These are phyloP conservation scores for Sciurus vulgaris DNA, from an alignment of 2,797 vertebrate species.

Conservation along the genomic window DNA sequence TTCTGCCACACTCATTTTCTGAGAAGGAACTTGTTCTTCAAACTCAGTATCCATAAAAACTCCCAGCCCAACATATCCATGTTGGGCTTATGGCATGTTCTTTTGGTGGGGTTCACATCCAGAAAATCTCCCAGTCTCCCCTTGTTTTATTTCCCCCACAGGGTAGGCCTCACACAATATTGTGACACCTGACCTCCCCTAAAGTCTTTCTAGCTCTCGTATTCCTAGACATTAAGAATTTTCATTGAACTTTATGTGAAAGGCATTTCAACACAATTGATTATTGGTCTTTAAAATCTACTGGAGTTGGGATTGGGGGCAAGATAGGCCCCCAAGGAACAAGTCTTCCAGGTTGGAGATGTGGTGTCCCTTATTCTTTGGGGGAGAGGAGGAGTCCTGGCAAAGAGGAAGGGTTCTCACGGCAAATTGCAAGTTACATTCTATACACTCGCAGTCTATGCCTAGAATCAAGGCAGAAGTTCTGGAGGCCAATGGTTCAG, in stretches of 20 bases:
- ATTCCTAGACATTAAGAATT: constrained; percentile 10
- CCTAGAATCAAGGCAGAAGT: not conserved
- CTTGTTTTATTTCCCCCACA: not conserved
- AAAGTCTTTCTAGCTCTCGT: not conserved
- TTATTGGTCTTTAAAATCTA: not conserved
- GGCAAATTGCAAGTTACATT: not conserved
- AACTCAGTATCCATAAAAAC: not conserved
- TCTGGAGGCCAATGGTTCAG: not conserved
- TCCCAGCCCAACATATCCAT: not conserved
- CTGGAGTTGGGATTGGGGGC: not conserved
- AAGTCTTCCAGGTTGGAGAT: not conserved
- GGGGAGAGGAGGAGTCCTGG: not conserved
- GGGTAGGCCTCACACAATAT: constrained; percentile 11
- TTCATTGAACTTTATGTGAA: not conserved
- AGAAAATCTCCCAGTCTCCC: not conserved
- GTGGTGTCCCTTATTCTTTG: not conserved
- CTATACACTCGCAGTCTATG: not conserved
- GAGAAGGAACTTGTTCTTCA: not conserved
- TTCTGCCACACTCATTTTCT: not conserved
- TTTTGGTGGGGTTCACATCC: not conserved
- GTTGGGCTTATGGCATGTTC: not conserved
- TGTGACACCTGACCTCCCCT: not conserved
- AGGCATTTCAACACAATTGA: constrained; percentile 13
- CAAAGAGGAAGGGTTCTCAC: not conserved
- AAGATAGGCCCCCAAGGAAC: not conserved